phyloP scores from a whole-genome alignment of 2,113 vertebrate species.

The Neodon shergylaensis region DNA sequence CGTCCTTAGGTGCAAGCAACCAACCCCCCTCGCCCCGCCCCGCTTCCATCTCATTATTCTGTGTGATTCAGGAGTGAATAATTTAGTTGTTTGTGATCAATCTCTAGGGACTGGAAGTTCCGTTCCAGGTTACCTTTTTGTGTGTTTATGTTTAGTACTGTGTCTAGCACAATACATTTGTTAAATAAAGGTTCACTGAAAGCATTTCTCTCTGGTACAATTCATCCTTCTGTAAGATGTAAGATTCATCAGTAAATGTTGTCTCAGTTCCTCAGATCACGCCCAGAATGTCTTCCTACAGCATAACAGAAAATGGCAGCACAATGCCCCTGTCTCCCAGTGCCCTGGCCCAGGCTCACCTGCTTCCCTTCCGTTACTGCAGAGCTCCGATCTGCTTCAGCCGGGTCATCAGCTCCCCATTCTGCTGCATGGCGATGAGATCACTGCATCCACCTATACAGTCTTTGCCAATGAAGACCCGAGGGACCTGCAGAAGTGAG shows the following conservation, averaged over 20 bases:
- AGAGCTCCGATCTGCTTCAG: conserved; percentile 86
- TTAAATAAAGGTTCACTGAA: background rate
- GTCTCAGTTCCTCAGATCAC: background rate
- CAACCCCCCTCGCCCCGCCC: background rate
- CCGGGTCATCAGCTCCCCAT: conserved; percentile 81
- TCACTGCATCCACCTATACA: conserved; percentile 90
- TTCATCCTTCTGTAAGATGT: background rate
- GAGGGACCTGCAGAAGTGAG: conserved; percentile 86
- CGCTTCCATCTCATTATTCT: background rate
- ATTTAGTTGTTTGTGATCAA: background rate
- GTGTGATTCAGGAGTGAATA: background rate
- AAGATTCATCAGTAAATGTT: background rate
- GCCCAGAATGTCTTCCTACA: background rate
- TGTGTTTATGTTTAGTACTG: background rate
- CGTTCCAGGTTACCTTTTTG: background rate
- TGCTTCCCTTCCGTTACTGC: conserved; percentile 75
- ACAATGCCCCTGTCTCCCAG: background rate
- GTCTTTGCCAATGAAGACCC: conserved; percentile 89
- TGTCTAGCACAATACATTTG: background rate
- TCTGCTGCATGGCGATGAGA: conserved; percentile 78
- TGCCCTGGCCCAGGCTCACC: background rate
- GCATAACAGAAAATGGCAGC: background rate
- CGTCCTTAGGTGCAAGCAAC: background rate
- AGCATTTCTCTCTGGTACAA: background rate
- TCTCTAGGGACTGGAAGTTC: background rate